A percentile compares a stretch with the other conserved stretches of the same genome.
phyloP scores from a whole-genome alignment of 2,888 invertebrate species.

The Pocota personata region DNA sequence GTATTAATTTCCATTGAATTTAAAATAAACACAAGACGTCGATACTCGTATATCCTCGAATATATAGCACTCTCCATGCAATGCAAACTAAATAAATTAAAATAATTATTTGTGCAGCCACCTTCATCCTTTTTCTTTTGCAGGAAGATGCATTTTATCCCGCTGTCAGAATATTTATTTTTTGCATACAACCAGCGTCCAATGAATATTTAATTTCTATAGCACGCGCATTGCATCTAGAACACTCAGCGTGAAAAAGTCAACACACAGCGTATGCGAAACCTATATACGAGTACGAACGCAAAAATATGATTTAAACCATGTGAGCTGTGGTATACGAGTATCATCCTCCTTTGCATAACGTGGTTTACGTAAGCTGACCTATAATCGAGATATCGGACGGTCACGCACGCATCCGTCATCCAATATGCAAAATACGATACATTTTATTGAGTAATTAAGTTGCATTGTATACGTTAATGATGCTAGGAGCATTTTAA shows the following conservation, averaged over 20 bases:
- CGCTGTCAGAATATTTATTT: neutral
- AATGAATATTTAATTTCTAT: slow-evolving; percentile 32
- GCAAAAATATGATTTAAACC: neutral
- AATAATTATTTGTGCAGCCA: neutral
- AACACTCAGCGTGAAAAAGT: neutral
- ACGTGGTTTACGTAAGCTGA: slow-evolving; percentile 7
- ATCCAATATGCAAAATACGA: slow-evolving; percentile 27
- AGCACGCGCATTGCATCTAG: neutral
- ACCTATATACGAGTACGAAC: neutral
- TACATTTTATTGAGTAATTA: neutral
- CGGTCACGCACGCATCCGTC: slow-evolving; percentile 24
- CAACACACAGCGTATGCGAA: neutral
- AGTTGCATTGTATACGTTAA: neutral
- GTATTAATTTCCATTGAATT: slow-evolving; percentile 45
- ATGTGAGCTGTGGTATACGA: neutral
- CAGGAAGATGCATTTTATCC: slow-evolving; percentile 6
- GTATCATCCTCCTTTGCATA: neutral
- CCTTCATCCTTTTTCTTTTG: neutral
- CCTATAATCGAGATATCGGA: slow-evolving; percentile 41
- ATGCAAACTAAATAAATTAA: slow-evolving; percentile 14
- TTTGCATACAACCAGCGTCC: slow-evolving; percentile 3
- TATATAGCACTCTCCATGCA: neutral
- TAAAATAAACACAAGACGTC: slow-evolving; percentile 22
- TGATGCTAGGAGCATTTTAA: neutral
- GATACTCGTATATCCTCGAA: neutral